Base-by-base conservation (phyloP, 2,797 vertebrate species). In the Enteromius argenteus region DNA sequence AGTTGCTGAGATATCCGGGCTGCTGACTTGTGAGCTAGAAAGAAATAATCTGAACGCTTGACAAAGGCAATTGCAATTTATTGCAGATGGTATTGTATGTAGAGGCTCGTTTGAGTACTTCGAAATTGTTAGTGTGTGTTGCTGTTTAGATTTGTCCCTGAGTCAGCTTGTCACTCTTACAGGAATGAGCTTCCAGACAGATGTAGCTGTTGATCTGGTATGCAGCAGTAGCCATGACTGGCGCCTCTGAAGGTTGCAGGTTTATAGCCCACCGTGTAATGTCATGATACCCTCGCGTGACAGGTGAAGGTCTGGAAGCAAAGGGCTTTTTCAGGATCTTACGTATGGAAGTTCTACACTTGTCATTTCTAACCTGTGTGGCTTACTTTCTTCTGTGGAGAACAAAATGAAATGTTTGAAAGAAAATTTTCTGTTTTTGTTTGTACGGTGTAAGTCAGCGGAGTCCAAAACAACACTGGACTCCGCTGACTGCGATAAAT, bases 131-230 rank as follows among this genome's bases (percentile, higher is more conserved):
- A 79, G 44, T 66, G 35, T 72, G 13, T 49, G 51, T 62, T 84
- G 44, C 73, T 17, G 79, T 84, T 85, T 83, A 77, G 79, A 86
- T 49, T 56, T 79, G 35, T 66, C 72, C 7, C 74, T 68, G 81
- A 83, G 62, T 75, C 77, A 83, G 46, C 73, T 42, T 53, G 72
- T 84, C 83, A 35, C 42, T 76, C 10, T 19, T 37, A 32, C 62
- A n/a, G 64, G 49, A 76, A 83, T 32, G 62, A 83, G 35, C 49
- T 58, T 32, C 80, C 64, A 39, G 82, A 81, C 64, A 53, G 71
- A 80, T 89, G 85, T 83, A 84, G 35, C 81, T 84, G 85, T 84
- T 72, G 58, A 83, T 86, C 71, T 89, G 86, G 85, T 80, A 87
- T 89, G 84, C 73, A 80, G 78, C 84, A 82, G 81, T 85, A 86